These are phyloP conservation scores for Luehdorfia chinensis DNA, from an alignment of 1,140 invertebrate genomes.

Conservation along the genomic window DNA sequence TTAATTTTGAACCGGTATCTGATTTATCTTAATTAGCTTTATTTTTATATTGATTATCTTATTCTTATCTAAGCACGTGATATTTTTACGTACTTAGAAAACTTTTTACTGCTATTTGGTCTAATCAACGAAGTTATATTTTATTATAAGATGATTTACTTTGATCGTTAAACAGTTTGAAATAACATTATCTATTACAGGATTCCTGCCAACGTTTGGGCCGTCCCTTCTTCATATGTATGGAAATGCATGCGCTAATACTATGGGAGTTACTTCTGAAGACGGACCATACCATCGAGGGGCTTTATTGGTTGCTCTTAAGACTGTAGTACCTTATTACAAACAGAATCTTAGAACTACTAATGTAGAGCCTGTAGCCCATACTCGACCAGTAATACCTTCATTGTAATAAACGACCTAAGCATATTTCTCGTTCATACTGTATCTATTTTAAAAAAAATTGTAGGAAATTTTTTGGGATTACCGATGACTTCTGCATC, in stretches of 20 bases:
- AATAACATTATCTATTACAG: no score
- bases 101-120: no score
- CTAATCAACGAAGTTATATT: no score
- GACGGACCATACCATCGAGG: slow-evolving; percentile 41
- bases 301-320: slow-evolving; percentile 34
- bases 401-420: background rate
- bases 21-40: no score
- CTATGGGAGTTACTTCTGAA: slow-evolving; percentile 15
- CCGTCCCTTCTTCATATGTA: slow-evolving; percentile 41
- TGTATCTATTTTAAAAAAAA: slow-evolving; percentile 4
- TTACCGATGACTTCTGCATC: slow-evolving; percentile 42
- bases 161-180: no score
- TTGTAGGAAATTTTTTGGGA: slow-evolving; percentile 49
- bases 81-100: no score
- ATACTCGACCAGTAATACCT: slow-evolving; percentile 28
- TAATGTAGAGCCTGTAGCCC: slow-evolving; percentile 38
- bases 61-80: no score
- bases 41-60: no score
- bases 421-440: background rate
- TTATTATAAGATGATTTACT: no score
- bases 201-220: slow-evolving; percentile 40
- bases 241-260: slow-evolving; percentile 15
- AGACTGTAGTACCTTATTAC: slow-evolving; percentile 43
- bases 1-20: no score
- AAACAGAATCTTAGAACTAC: slow-evolving; percentile 31